Evolutionary conservation across 2,113 vertebrate species (phyloP), one percentile per base, ranked within the genome.

Genomic region (Myodes glareolus): DNA sequence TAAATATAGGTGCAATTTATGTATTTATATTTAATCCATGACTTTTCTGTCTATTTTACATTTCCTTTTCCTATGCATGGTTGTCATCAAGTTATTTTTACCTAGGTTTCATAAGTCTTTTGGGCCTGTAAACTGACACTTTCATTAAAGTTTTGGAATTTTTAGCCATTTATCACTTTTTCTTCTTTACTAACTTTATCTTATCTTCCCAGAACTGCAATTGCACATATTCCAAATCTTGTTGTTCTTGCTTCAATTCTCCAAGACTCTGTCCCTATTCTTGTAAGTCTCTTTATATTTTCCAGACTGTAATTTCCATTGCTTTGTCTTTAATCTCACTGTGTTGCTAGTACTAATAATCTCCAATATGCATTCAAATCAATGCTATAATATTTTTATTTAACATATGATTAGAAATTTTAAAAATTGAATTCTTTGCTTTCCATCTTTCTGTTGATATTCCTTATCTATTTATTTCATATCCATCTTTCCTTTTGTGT

Each of bases 101-200:
- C 65, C 68, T 7, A 70, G 17, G 10, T 63, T 93, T 97, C 11
- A 29, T 72, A 88, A 42, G 5, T 39, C 80, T 75, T 55, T 88
- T 76, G 11, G 27, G 81, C 87, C 63, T 82, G 0, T 84, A 86
- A 92, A 25, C 84, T 33, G 42, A 67, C 45, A 70, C n/a, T 80
- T 85, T 84, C n/a, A 85, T 23, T 5, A 94, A 90, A 63, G 81
- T 91, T 96, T 80, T 27, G 58, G 47, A 96, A 52, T 75, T 33
- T 72, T 52, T 67, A 27, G 52, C 81, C n/a, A 67, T 65, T 94
- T 72, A 47, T 91, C 29, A 91, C 16, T 47, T 36, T 75, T 85
- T 25, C 67, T 95, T 21, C 5, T 72, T 13, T 16, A 72, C 68
- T 85, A 63, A 31, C 12, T 93, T 63, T 85, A 16, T 94, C 7